Evolutionary conservation across 2,888 invertebrate genomes (phyloP), one percentile per base, ranked within the genome.

Genomic region (Crepidodera aurea): DNA sequence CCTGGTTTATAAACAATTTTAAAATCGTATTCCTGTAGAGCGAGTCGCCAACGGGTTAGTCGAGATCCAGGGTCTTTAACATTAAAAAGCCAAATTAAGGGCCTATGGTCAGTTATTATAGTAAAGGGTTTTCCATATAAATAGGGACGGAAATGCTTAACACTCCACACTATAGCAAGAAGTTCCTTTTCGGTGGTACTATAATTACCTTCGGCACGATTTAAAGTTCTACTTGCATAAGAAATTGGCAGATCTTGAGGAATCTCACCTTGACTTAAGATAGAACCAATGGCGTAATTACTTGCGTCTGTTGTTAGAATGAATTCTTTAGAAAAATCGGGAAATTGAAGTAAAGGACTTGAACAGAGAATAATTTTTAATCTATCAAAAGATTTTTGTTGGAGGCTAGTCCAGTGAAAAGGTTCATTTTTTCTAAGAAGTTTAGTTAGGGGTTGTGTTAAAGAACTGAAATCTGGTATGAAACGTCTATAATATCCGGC

Each of bases 121-220:
- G 27, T 67, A 56, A 80, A 81, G 61, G 74, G 68, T 16, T 71
- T 66, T 12, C 79, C 79, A 58, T 72, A 78, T 1, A 80, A 48
- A 55, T 79, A 81, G 5, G 78, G 75, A 25, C 77, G 13, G 60
- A 78, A 81, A 61, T 77, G 70, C 64, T 77, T 73, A 0, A 66
- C 61, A 8, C 66, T 68, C 74, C 75, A 79, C 3, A 80, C 68
- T 4, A 81, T 77, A 0, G 77, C 75, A 50, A 80, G 51, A 1
- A 78, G 60, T 69, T 81, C 79, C 32, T 71, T 71, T 69, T 81
- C 78, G 1, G 69, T 79, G 0, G 77, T 77, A 1, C 67, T 65
- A 59, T 81, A 81, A 50, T 78, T 79, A 5, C 19, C 29, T 73
- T 79, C 77, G 0, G 73, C 68, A 60, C 70, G 68, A 57, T 74